Percentiles rank a stretch among this genome's conserved stretches.
Conservation (phyloP, 1,140 invertebrate species). For the Galleria mellonella region DNA sequence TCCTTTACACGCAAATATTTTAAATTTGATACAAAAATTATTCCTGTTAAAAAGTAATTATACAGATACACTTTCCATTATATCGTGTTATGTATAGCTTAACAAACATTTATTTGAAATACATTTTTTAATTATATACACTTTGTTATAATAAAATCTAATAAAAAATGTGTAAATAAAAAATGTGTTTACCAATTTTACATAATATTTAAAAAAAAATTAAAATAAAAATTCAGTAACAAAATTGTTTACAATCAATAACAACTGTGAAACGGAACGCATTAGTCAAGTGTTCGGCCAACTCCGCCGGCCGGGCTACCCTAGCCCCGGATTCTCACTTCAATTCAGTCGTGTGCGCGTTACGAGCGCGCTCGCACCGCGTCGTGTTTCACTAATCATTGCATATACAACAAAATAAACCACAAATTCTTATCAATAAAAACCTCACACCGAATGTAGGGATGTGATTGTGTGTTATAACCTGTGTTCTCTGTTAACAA, state of each 20-base stretch:
- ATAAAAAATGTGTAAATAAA: no score
- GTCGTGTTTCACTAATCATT: conserved; percentile 7
- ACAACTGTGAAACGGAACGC: conserved; percentile 46
- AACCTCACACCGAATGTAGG: conserved; percentile 12
- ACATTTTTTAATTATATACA: no score
- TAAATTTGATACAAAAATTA: neutral
- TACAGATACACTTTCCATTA: no score
- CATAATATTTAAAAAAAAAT: no score
- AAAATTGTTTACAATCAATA: conserved; percentile 23
- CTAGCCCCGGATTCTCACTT: conserved; percentile 33
- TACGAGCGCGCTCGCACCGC: conserved; percentile 19
- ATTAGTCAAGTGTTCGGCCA: neutral
- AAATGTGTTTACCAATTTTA: no score
- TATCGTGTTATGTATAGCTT: no score
- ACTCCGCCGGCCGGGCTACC: conserved; percentile 46
- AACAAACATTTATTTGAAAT: no score
- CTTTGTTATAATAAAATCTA: no score
- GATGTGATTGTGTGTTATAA: conserved; percentile 27
- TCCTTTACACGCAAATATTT: conserved; percentile 23
- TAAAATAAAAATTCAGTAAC: no score
- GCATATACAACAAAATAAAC: conserved; percentile 60
- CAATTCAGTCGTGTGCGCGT: conserved; percentile 43
- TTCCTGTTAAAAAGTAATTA: neutral
- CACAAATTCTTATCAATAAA: conserved; percentile 30
- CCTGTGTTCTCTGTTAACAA: conserved; percentile 29